Percentiles rank a stretch among this genome's conserved stretches.
Conservation (phyloP, 2,797 vertebrate species). For the Lacerta viridis region DNA sequence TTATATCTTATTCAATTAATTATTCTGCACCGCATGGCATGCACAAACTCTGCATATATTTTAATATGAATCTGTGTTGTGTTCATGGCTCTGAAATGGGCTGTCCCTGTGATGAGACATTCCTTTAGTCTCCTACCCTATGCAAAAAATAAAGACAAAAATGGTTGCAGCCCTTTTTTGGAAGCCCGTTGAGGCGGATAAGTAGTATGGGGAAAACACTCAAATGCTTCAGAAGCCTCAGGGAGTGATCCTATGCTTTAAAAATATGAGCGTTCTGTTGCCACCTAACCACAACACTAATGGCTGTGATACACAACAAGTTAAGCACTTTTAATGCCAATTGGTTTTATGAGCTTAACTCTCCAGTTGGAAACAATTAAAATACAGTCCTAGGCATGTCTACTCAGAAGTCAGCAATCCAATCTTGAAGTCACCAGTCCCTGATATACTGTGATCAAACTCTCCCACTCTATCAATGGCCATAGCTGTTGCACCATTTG, state of each 20-base stretch:
- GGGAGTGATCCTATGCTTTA: not conserved
- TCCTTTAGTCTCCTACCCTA: not conserved
- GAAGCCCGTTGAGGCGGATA: not conserved
- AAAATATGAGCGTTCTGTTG: not conserved
- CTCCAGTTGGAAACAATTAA: not conserved
- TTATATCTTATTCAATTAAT: slow-evolving; percentile 46
- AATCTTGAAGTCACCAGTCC: too few species aligned
- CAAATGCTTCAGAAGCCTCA: not conserved
- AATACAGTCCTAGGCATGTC: not conserved
- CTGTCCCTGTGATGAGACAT: not conserved
- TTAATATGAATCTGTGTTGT: not conserved
- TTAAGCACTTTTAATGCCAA: not conserved
- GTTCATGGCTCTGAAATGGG: slow-evolving; percentile 25
- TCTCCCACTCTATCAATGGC: too few species aligned
- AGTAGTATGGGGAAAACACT: not conserved
- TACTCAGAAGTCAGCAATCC: too few species aligned
- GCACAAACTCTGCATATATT: not conserved
- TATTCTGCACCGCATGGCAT: slow-evolving; percentile 11
- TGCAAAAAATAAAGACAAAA: not conserved
- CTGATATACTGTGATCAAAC: too few species aligned
- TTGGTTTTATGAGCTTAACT: not conserved
- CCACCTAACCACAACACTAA: not conserved
- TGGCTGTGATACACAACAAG: not conserved
- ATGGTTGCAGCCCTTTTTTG: not conserved
- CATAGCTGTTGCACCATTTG: too few species aligned